These are phyloP conservation scores for Climacteris rufus DNA, from an alignment of 2,113 vertebrate species.

Conservation along the genomic window DNA sequence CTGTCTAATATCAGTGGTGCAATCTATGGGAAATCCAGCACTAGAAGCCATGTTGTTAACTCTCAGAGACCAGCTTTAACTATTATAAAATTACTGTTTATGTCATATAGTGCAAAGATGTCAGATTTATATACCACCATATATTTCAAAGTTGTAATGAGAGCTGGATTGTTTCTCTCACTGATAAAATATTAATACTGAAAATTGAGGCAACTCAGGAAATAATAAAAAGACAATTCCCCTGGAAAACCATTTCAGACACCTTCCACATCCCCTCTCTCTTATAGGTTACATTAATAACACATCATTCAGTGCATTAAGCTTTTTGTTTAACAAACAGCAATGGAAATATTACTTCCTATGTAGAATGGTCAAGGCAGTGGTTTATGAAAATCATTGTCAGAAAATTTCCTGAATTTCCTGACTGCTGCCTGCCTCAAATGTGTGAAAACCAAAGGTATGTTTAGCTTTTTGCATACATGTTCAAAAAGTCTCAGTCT, in stretches of 20 bases:
- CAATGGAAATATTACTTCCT: not conserved
- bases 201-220: not conserved
- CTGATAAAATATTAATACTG: constrained; percentile 10
- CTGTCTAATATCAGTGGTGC: not conserved
- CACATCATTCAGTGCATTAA: not conserved
- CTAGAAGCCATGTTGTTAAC: not conserved
- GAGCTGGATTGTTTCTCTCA: not conserved
- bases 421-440: not conserved
- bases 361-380: not conserved
- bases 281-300: not conserved
- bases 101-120: not conserved
- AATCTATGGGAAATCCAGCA: not conserved
- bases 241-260: not conserved
- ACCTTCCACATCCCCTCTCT: not conserved
- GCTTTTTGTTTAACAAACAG: not conserved
- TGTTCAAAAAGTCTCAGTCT: not conserved
- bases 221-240: not conserved
- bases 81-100: not conserved
- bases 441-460: not conserved
- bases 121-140: not conserved
- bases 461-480: not conserved
- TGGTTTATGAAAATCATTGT: not conserved
- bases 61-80: not conserved
- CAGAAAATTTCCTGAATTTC: not conserved
- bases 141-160: not conserved